Evolutionary conservation across 2,888 invertebrate species (phyloP).

Genomic region (Cyaniris semiargus): DNA sequence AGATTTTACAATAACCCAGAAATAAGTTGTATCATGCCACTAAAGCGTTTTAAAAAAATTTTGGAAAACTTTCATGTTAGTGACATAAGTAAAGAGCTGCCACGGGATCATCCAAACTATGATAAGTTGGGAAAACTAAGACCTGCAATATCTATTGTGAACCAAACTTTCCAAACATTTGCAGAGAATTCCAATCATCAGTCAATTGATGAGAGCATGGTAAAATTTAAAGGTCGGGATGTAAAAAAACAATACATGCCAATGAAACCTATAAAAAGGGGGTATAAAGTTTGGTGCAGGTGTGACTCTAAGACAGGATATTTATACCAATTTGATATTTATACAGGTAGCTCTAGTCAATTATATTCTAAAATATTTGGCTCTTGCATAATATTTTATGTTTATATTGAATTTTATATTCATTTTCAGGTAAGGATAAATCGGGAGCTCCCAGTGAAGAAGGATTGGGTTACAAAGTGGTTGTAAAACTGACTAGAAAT

Average conservation of each 20-base stretch:
- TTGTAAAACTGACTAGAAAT: neutral
- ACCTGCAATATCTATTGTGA: too few relatives aligned
- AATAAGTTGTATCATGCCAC: slow-evolving; percentile 45
- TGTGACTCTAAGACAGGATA: too few relatives aligned
- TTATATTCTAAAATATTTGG: neutral
- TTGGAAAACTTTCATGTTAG: neutral
- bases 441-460: neutral
- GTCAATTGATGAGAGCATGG: too few relatives aligned
- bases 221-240: neutral
- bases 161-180: too few relatives aligned
- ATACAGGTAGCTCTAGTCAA: neutral
- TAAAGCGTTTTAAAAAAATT: slow-evolving; percentile 47
- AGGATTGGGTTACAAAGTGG: neutral
- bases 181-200: too few relatives aligned
- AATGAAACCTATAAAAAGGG: neutral
- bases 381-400: neutral
- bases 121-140: too few relatives aligned
- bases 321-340: neutral
- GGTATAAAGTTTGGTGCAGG: neutral
- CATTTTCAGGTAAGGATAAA: neutral
- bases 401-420: neutral
- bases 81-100: neutral
- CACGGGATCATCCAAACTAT: too few relatives aligned
- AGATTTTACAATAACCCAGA: slow-evolving; percentile 47
- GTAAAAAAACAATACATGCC: neutral